Evolutionary conservation across 2,113 vertebrate genomes (phyloP), one percentile per base, ranked within the genome.

Genomic region (Muntiacus muntjak): DNA sequence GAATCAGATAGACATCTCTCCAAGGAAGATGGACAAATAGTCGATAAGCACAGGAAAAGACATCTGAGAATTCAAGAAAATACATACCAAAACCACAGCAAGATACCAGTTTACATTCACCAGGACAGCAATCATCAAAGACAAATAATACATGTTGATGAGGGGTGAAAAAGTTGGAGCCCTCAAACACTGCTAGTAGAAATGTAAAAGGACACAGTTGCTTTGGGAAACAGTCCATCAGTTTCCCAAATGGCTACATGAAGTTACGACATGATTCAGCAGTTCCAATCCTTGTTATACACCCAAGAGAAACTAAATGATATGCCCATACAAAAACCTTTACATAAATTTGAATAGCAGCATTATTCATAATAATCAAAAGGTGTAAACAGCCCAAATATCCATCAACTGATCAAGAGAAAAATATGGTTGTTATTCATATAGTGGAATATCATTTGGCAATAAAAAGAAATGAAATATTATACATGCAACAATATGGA

Each of bases 391-490:
- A 82, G 91, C 2, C 28, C 62, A 81, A 88, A 64, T 81, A 43
- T 8, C 40, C 54, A 92, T 52, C 23, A 87, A 60, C 15, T 67
- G 50, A n/a, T 90, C 50, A 90, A 52, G 0, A 93, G 43, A 76
- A 91, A 96, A 57, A 86, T 62, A 45, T 52, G 52, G 25, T 71
- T 89, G 60, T 62, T 54, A 95, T 12, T 33, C 40, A 79, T 12
- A 52, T 13, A 92, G 57, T 12, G 33, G 40, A 55, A 6, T 52
- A 87, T 67, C 82, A 82, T 19, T 87, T n/a, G 89, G 45, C 15
- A 94, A 94, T 58, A 91, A 83, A 54, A 86, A 89, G 21, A 89
- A 91, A 95, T 67, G 14, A 95, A 92, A 86, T 78, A 83, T 28
- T 52, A 67, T 62, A 36, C 15, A 78, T 78, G 76, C 83, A 58